Evolutionary conservation across 2,113 vertebrate genomes (phyloP), one percentile per base, ranked within the genome.

Genomic region (Buteo buteo): DNA sequence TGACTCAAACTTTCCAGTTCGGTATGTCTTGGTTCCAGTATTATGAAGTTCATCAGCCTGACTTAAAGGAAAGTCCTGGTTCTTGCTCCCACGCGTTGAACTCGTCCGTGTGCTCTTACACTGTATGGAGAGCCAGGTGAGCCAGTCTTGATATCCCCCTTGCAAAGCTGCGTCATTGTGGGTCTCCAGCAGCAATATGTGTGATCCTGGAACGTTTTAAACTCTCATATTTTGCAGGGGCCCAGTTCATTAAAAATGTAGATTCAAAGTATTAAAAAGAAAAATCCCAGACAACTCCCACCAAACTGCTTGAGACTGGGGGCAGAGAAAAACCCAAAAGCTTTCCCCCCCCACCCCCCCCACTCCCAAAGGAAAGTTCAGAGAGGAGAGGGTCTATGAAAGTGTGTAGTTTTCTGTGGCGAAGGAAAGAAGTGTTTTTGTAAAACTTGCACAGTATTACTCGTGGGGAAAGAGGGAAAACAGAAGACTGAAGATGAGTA

Each of bases 1-100:
- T 87, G 96, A 94, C 72, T 96, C 88, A 86, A n/a, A 89, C 44
- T 95, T 96, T 96, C 92, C 92, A 94, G 89, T 93, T 82, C 9
- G 11, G 81, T 66, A 2, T 86, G 72, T 84, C 72, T 88, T 74
- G 38, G 45, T 93, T 77, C 84, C 80, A 90, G 57, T 26, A 47
- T 57, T 67, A 64, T 26, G 24, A 59, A 84, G 19, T 82, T 94
- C 59, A 67, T 73, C 87, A 92, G 79, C 58, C 82, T 83, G 86
- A 19, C 64, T 88, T 65, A 49, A 80, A 83, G 71, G 79, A 61
- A 58, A 55, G 44, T 65, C 52, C 47, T 61, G 52, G 34, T 45
- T 73, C 47, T 78, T 67, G 42, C 44, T 96, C 20, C 38, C 1
- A 2, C 2, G 49, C 11, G 0, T 59, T 52, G 24, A 47, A 29